Conservation (phyloP, 2,113 vertebrate genomes). For the Albula glossodonta region DNA sequence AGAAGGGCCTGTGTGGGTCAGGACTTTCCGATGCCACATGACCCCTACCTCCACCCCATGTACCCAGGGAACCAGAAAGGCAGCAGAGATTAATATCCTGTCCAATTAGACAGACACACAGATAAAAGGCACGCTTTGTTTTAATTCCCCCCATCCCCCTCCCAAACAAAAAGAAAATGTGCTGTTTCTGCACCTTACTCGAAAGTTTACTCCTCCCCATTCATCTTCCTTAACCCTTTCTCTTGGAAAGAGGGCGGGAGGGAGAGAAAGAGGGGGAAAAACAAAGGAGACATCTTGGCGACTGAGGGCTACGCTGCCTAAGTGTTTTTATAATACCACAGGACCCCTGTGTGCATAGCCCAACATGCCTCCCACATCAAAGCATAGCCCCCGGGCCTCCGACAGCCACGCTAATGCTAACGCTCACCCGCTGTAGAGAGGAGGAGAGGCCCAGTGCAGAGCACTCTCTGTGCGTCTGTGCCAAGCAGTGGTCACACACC, state of each 20-base stretch:
- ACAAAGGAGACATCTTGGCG: slow-evolving; percentile 40
- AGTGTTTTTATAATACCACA: neutral
- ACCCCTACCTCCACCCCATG: neutral
- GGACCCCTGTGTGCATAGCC: neutral
- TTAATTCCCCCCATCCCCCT: slow-evolving; percentile 60
- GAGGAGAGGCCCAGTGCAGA: neutral
- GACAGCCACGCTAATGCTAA: neutral
- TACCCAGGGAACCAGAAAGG: slow-evolving; percentile 47
- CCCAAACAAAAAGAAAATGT: slow-evolving; percentile 52
- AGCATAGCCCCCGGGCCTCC: neutral
- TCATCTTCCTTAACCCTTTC: slow-evolving; percentile 71
- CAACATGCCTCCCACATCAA: neutral
- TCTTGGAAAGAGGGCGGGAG: neutral
- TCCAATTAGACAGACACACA: slow-evolving; percentile 63
- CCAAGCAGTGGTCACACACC: too few species aligned
- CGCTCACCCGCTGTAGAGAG: neutral
- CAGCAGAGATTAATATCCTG: slow-evolving; percentile 61
- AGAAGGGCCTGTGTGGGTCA: neutral
- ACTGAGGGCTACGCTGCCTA: slow-evolving; percentile 25
- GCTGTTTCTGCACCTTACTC: slow-evolving; percentile 63
- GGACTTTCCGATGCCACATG: slow-evolving; percentile 7
- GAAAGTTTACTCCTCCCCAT: slow-evolving; percentile 51
- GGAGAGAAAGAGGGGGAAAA: neutral
- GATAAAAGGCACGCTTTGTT: slow-evolving; percentile 70
- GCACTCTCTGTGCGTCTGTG: too few species aligned